Conservation (phyloP, 2,888 invertebrate species). For the Heteromyza rotundicornis region DNA sequence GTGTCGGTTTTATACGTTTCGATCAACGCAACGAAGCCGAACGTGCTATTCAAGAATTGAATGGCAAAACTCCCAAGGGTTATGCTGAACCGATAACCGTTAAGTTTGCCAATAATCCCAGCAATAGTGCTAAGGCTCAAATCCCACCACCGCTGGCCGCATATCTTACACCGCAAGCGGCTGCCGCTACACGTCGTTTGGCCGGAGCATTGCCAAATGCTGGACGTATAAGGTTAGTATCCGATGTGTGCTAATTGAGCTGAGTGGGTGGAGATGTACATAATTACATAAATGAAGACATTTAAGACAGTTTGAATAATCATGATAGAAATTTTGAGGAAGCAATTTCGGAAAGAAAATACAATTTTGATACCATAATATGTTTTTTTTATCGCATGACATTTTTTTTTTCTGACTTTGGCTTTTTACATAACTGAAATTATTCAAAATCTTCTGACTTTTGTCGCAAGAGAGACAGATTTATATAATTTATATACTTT, state of each 20-base stretch:
- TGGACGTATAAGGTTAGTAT: constrained; percentile 80
- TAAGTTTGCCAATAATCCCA: constrained; percentile 93
- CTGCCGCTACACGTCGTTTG: constrained; percentile 75
- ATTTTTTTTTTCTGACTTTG: too few relatives aligned
- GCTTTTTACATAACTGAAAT: too few relatives aligned
- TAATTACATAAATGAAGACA: background rate
- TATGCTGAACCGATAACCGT: constrained; percentile 90
- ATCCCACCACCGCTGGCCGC: constrained; percentile 80
- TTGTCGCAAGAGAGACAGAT: too few relatives aligned
- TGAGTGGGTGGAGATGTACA: background rate
- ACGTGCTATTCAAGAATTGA: constrained; percentile 86
- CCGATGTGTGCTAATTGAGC: background rate
- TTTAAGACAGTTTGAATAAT: too few relatives aligned
- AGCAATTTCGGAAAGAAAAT: too few relatives aligned
- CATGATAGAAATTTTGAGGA: too few relatives aligned
- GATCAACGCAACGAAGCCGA: constrained; percentile 92
- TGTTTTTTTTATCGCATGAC: too few relatives aligned
- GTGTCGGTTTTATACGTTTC: constrained; percentile 93
- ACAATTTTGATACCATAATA: too few relatives aligned
- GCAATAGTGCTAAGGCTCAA: constrained; percentile 81
- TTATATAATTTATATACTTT: too few relatives aligned
- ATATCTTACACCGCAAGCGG: constrained; percentile 80
- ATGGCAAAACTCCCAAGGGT: constrained; percentile 88
- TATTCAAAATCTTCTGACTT: too few relatives aligned
- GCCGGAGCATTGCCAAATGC: constrained; percentile 75